Conservation (phyloP, 1,140 invertebrate species). For the Bicyclus anynana region DNA sequence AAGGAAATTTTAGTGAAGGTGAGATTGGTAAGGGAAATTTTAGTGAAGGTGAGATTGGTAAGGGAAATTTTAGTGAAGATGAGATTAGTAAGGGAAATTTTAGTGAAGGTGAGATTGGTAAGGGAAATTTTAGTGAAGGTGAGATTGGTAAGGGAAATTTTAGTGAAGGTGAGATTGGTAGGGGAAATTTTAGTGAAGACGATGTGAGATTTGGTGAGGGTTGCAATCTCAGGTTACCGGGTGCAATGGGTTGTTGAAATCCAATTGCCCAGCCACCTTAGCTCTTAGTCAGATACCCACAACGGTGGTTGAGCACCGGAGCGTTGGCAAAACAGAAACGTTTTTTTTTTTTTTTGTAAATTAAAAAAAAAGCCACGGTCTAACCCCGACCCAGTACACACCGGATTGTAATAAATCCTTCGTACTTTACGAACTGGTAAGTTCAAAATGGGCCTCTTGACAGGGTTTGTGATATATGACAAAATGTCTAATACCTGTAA, state of each 20-base stretch:
- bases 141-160: too few relatives aligned
- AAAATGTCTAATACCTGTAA: conserved; percentile 53
- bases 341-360: conserved; percentile 29
- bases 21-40: too few relatives aligned
- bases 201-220: not conserved
- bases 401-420: conserved; percentile 52
- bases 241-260: conserved; percentile 72
- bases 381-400: conserved; percentile 60
- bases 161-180: not conserved
- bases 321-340: conserved; percentile 44
- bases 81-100: too few relatives aligned
- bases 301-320: conserved; percentile 63
- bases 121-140: too few relatives aligned
- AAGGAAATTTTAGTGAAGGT: too few relatives aligned
- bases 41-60: too few relatives aligned
- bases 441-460: conserved; percentile 57
- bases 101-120: too few relatives aligned
- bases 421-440: conserved; percentile 54
- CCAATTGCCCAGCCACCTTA: conserved; percentile 65
- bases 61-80: too few relatives aligned
- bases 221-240: conserved; percentile 48
- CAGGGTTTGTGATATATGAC: conserved; percentile 33
- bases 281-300: conserved; percentile 63
- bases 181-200: not conserved
- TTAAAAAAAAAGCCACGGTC: conserved; percentile 45